phyloP scores from a whole-genome alignment of 92 coral and sea anemone species.

The Diadumene lineata region DNA sequence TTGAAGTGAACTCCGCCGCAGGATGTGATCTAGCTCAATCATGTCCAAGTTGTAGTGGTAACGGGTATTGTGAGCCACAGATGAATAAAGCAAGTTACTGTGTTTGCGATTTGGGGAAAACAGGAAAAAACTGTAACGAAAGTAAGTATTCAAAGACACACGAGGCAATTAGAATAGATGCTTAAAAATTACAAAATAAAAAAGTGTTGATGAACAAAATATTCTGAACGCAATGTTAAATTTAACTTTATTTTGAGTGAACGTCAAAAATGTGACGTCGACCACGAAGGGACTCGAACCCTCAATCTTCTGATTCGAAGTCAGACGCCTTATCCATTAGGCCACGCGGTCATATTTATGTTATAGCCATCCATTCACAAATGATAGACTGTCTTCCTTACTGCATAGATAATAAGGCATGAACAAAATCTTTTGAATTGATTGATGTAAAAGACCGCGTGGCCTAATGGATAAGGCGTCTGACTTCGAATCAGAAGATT shows the following conservation, averaged over 20 bases:
- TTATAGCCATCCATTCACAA: no score
- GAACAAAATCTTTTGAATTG: no score
- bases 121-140: conserved; percentile 44
- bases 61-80: conserved; percentile 85
- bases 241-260: no score
- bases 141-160: conserved; percentile 45
- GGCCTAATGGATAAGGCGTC: conserved; percentile 99
- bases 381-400: no score
- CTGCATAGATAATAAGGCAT: no score
- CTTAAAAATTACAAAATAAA: no score
- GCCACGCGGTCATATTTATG: no score
- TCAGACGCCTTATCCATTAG: conserved; percentile 99
- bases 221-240: no score
- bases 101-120: conserved; percentile 73
- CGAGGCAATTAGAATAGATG: no score
- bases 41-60: conserved; percentile 60
- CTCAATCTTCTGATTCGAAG: conserved; percentile 98
- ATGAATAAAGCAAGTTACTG: conserved; percentile 56
- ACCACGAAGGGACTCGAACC: conserved; percentile 99
- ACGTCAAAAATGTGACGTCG: no score
- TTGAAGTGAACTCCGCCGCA: conserved; percentile 50
- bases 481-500: conserved; percentile 98
- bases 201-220: no score
- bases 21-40: conserved; percentile 66
- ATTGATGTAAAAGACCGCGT: conserved; percentile 97